A percentile compares a stretch with the other conserved stretches of the same genome.
Conservation (phyloP, 1,140 invertebrate genomes). For the Platyscapa corneri region DNA sequence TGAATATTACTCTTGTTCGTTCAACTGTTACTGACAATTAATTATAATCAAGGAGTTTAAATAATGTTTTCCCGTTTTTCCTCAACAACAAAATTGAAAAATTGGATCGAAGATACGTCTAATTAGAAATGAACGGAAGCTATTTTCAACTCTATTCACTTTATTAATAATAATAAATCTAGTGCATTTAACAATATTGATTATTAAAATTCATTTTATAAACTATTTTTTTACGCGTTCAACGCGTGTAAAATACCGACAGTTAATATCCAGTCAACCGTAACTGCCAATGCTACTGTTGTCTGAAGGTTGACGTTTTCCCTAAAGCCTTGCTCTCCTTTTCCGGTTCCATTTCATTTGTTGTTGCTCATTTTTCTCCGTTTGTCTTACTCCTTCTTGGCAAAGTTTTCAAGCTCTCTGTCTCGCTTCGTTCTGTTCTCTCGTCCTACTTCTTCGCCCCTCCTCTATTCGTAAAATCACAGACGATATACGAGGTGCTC, state of each 20-base stretch:
- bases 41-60: no score
- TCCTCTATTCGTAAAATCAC: conserved; percentile 37
- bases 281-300: neutral
- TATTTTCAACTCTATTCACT: no score
- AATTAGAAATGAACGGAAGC: no score
- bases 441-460: neutral
- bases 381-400: conserved; percentile 17
- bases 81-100: no score
- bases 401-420: conserved; percentile 1
- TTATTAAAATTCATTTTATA: neutral
- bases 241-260: neutral
- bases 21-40: no score
- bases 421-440: neutral
- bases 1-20: no score
- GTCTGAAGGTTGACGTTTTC: conserved; percentile 16
- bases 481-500: conserved; percentile 44
- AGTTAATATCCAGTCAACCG: neutral
- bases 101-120: no score
- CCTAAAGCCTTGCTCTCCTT: conserved; percentile 8
- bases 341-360: conserved; percentile 43
- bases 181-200: no score
- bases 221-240: neutral
- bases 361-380: conserved; percentile 39
- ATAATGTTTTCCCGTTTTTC: no score
- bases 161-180: no score